phyloP scores from a whole-genome alignment of 2,888 invertebrate genomes.

The Drosophila fulvimacula region DNA sequence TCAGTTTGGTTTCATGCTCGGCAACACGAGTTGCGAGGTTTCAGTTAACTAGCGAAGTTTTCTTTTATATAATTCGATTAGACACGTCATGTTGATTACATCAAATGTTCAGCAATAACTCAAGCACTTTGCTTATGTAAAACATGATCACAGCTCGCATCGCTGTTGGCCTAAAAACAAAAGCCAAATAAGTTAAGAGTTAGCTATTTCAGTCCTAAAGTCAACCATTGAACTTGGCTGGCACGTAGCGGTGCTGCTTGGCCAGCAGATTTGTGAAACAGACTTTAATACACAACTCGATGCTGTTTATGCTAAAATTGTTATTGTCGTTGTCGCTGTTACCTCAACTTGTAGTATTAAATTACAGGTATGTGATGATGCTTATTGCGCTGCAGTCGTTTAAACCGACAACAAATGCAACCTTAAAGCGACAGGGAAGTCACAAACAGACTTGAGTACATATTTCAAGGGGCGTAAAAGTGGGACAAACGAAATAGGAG shows the following conservation, averaged over 20 bases:
- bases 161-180: slow-evolving; percentile 9
- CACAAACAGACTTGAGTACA: not conserved
- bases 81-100: slow-evolving; percentile 21
- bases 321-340: slow-evolving; percentile 30
- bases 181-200: slow-evolving; percentile 14
- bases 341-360: slow-evolving; percentile 19
- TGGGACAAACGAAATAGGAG: too few species aligned
- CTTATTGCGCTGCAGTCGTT: slow-evolving; percentile 56
- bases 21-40: slow-evolving; percentile 2
- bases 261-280: slow-evolving; percentile 19
- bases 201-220: slow-evolving; percentile 46
- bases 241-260: slow-evolving; percentile 16
- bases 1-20: not conserved
- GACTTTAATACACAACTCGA: not conserved
- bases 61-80: slow-evolving; percentile 22
- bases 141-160: slow-evolving; percentile 16
- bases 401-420: slow-evolving; percentile 46
- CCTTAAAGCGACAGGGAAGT: not conserved
- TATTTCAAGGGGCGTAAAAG: not conserved
- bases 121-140: slow-evolving; percentile 26
- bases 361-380: slow-evolving; percentile 14
- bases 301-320: slow-evolving; percentile 42
- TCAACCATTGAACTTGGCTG: slow-evolving; percentile 54
- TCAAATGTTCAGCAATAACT: slow-evolving; percentile 37
- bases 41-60: slow-evolving; percentile 32